Conservation (phyloP, 1,140 invertebrate genomes). For the Eumaeus atala region DNA sequence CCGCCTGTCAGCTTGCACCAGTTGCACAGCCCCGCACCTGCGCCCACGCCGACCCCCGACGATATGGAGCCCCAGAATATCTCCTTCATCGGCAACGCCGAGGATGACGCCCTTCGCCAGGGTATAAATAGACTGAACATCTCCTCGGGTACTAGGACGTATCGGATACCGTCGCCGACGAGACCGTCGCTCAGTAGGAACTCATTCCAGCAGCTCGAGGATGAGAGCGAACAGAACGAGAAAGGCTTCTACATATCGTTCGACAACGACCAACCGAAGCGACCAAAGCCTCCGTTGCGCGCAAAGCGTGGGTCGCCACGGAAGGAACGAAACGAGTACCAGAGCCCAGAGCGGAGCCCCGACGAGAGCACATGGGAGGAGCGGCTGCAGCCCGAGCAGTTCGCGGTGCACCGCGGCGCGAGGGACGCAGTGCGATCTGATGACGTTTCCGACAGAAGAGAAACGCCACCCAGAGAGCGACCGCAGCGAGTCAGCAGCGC, state of each 20-base stretch:
- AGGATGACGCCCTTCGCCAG: slow-evolving; percentile 75
- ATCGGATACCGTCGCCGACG: slow-evolving; percentile 88
- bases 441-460: slow-evolving; percentile 33
- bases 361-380: slow-evolving; percentile 36
- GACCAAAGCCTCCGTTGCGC: slow-evolving; percentile 89
- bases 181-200: slow-evolving; percentile 81
- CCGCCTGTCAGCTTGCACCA: slow-evolving; percentile 55
- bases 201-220: slow-evolving; percentile 79
- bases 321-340: slow-evolving; percentile 76
- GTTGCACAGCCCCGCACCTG: slow-evolving; percentile 72
- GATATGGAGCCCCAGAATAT: slow-evolving; percentile 94
- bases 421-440: slow-evolving; percentile 22
- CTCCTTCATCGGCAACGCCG: slow-evolving; percentile 87
- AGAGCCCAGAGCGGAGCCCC: slow-evolving; percentile 56
- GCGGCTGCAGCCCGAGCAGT: slow-evolving; percentile 14
- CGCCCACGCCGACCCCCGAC: slow-evolving; percentile 79
- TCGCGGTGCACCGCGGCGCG: slow-evolving; percentile 21
- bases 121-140: slow-evolving; percentile 85
- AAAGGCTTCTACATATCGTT: slow-evolving; percentile 97
- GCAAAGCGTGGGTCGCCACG: slow-evolving; percentile 85
- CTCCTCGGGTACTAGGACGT: slow-evolving; percentile 89
- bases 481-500: slow-evolving; percentile 29
- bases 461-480: slow-evolving; percentile 31
- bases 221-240: slow-evolving; percentile 76
- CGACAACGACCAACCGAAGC: slow-evolving; percentile 89